Evolutionary conservation across 2,113 vertebrate species (phyloP).

Genomic region (Caretta caretta): DNA sequence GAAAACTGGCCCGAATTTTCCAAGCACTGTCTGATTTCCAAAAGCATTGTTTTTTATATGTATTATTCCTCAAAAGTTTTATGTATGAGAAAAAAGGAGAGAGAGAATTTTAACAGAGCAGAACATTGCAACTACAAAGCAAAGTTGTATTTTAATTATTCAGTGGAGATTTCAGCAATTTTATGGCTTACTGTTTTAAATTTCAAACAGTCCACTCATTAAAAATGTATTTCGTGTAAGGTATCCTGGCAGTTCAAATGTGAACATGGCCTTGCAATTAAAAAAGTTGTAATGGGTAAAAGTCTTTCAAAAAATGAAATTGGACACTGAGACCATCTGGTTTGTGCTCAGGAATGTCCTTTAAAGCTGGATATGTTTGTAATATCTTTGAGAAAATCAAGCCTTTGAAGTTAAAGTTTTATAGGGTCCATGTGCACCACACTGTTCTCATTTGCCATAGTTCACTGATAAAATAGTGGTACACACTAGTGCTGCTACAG

Average conservation of each 20-base stretch:
- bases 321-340: conserved; percentile 43
- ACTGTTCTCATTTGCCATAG: not conserved
- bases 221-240: conserved; percentile 51
- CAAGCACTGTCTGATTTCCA: not conserved
- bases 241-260: not conserved
- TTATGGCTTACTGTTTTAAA: conserved; percentile 17
- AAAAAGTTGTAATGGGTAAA: conserved; percentile 2
- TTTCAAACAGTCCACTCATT: conserved; percentile 49
- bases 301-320: not conserved
- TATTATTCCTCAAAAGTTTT: conserved; percentile 18
- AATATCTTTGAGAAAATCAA: not conserved
- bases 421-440: not conserved
- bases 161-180: conserved; percentile 43
- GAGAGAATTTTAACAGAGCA: conserved; percentile 55
- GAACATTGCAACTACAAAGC: conserved; percentile 66
- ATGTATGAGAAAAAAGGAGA: not conserved
- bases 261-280: conserved; percentile 49
- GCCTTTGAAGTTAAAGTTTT: conserved; percentile 14
- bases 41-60: not conserved
- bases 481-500: accelerated
- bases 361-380: not conserved
- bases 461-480: not conserved
- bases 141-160: conserved; percentile 65
- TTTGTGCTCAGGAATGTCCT: conserved; percentile 19
- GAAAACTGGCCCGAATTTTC: not conserved